Base-by-base conservation (phyloP, 2,888 invertebrate genomes). In the Cepaea hortensis region DNA sequence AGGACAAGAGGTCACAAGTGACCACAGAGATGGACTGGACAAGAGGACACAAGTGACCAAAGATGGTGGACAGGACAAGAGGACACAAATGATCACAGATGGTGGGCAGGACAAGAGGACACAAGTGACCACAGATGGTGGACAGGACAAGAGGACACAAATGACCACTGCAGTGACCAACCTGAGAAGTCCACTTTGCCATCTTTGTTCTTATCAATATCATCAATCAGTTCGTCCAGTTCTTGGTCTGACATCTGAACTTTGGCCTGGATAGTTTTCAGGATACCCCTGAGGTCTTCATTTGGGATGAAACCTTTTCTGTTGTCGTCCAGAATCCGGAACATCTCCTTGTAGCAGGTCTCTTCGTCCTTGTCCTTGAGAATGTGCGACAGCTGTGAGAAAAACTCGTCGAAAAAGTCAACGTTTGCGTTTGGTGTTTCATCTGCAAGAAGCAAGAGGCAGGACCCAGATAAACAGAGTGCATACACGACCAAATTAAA, bases 331-430 rank as follows among this genome's bases (percentile, higher is more conserved):
- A 89, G 81, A 72, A 89, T 88, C 46, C 89, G 83, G 85, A 89
- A 89, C 89, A 89, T 89, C 83, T 89, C 89, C 81, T 89, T 89
- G 87, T 89, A 89, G 85, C 89, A 89, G 18, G 89, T 88, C 89
- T 89, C 89, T 85, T 89, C 87, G 35, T 89, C 88, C 77, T 87
- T 89, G 81, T 89, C 88, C 61, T 85, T 79, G 72, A 89, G 84
- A 15, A 89, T 87, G 23, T 87, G 87, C 5, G 86, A 86, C 73
- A 89, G 84, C 77, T 89, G 87, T 9, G 87, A 81, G 87, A 87
- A 89, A 84, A 88, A 87, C 86, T 87, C 88, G 75, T 88, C 86
- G 88, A 88, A 88, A 85, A 89, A 88, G 80, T 88, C 87, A 61
- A 85, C 87, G 9, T 87, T 87, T n/a, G 88, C 86, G 23, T 85